Base-by-base conservation (phyloP, 1,140 invertebrate species). In the Wiebesia pumilae region DNA sequence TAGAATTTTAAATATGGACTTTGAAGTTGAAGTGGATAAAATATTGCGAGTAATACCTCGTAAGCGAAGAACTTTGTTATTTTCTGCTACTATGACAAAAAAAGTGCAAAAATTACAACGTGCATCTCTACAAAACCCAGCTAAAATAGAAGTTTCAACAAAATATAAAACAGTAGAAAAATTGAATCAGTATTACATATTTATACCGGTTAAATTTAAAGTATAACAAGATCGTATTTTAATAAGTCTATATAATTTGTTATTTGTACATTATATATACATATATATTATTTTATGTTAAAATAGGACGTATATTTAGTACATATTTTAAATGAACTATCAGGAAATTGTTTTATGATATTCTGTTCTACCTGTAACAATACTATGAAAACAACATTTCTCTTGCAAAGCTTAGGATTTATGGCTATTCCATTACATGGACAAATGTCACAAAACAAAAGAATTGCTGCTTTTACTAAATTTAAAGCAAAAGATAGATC, bases 121-220 rank as follows among this genome's bases (percentile, higher is more conserved):
- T 81, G 99, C 99, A 2, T 99, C 98, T 12, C 94, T 99, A 0
- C 96, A 96, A 88, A 96, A 98, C 93, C 98, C 99, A 16, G 97
- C 99, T 0, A 98, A 97, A 94, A 97, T 99, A 16, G 98, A 99
- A 93, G 98, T 99, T 1, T 98, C 97, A 0, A 98, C 96, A 9
- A 99, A 99, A 92, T 99, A 99, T 93, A 98, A 99, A 94, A 99
- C 99, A 19, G 99, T 99, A 0, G 98, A 99, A 75, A 98, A 99
- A 91, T 94, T 99, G 27, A 96, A 98, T 90, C 99, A 99, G 92
- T 98, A 97, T 93, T 99, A 99, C 91, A 89, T 99, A 10, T 99
- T 99, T 92, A 97, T 99, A 90, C 99, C 99, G 0, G 95, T 97
- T 1, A 99, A 99, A 94, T 98, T 96, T 92, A 99, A 99, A 94